Base-by-base conservation (phyloP, 2,113 vertebrate genomes). In the Crocuta crocuta region DNA sequence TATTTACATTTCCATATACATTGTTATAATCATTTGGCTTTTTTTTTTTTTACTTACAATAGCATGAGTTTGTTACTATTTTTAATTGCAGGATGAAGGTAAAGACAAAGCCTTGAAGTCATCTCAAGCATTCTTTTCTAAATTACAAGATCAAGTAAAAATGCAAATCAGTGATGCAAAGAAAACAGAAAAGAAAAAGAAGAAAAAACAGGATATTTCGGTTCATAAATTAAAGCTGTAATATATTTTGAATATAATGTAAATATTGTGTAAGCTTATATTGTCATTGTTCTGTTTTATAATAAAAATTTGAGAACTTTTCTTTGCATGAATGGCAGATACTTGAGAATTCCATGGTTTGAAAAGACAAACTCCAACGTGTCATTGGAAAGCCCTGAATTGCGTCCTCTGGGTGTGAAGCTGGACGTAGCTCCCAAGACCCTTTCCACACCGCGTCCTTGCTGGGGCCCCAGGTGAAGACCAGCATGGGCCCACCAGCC, bases 141-240 rank as follows among this genome's bases (percentile, higher is more conserved):
- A 99, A 92, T 98, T 99, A 76, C 99, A 99, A 98, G 99, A 99
- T 98, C 99, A 99, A 98, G 99, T 99, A 3, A 99, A 99, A 99
- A 99, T 99, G 98, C 99, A 99, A 98, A 99, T 99, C 97, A 99
- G 98, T 98, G 99, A 99, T 53, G 98, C 98, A 31, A 99, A 99
- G 92, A 98, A 98, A 90, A 95, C 96, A 84, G 98, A 98, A 63
- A 99, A 99, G 98, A 99, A 99, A 98, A 99, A 99, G 95, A 99
- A 99, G 98, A 99, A 99, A 93, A 98, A 97, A 35, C 99, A 99
- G 93, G 96, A 99, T 13, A 24, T 99, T 55, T 99, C 99, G 97
- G 99, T 97, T 97, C 99, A 99, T 95, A 99, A 99, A 97, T 99
- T 99, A 31, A 99, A 99, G 96, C 96, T 99, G 58, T 99, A 99